Evolutionary conservation across 2,888 invertebrate genomes (phyloP).

Genomic region (Torymus auratus): DNA sequence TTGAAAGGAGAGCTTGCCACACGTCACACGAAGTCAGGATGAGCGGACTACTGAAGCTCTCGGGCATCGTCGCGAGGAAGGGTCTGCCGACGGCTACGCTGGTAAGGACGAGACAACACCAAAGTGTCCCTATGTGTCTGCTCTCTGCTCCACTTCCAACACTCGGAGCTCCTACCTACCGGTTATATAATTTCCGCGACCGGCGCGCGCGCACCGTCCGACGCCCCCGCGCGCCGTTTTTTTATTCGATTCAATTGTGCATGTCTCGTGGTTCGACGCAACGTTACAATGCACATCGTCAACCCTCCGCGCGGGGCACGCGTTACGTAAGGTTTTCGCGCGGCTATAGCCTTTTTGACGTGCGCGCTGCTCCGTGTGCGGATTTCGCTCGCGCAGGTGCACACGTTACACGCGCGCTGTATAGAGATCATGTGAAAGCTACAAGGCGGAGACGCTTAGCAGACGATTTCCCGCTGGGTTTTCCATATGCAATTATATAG

Average conservation of each 20-base stretch:
- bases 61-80: conserved; percentile 67
- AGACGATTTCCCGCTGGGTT: conserved; percentile 28
- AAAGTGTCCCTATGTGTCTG: not conserved
- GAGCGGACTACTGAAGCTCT: conserved; percentile 72
- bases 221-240: not conserved
- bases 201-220: not conserved
- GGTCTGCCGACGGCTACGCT: conserved; percentile 58
- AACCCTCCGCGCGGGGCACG: not conserved
- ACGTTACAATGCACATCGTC: too few relatives aligned
- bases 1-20: conserved; percentile 45
- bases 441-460: conserved; percentile 17
- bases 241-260: not conserved
- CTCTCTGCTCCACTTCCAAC: too few relatives aligned
- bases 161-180: not conserved
- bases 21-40: conserved; percentile 58
- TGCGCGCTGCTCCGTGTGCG: not conserved
- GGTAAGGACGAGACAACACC: conserved; percentile 32
- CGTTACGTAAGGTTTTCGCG: conserved; percentile 33
- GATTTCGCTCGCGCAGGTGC: too few relatives aligned
- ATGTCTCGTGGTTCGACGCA: too few relatives aligned
- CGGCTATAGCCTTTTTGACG: not conserved
- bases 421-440: too few relatives aligned
- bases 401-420: too few relatives aligned
- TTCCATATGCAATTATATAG: not conserved
- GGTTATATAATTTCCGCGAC: conserved; percentile 39